Percentiles rank a stretch among this genome's conserved stretches.
Evolutionary conservation across 2,113 vertebrate species (phyloP).

Genomic region (Hydrolagus affinis): DNA sequence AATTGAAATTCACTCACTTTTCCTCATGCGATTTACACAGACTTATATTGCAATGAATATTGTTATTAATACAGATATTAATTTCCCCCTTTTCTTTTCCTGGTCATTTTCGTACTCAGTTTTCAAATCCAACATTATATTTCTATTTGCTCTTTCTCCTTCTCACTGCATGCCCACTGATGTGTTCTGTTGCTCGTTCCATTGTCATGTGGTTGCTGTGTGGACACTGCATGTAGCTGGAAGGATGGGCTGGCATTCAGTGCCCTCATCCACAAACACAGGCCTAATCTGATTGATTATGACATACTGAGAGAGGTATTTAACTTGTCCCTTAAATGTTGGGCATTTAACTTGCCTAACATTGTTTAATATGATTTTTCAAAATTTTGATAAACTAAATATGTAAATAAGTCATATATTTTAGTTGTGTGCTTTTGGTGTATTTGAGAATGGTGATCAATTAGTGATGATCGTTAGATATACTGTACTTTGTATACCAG

Average conservation of each 20-base stretch:
- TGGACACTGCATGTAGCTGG: slow-evolving; percentile 37
- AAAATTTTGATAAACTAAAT: not conserved
- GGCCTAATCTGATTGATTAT: slow-evolving; percentile 50
- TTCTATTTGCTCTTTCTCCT: slow-evolving; percentile 10
- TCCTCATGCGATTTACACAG: no score
- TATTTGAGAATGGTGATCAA: not conserved
- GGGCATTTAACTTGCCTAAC: no score
- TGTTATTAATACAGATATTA: not conserved
- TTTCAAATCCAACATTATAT: not conserved
- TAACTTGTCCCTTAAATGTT: not conserved
- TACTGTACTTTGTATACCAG: not conserved
- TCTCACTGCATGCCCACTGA: slow-evolving; percentile 40
- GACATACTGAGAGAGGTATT: slow-evolving; percentile 48
- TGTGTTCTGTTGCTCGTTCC: slow-evolving; percentile 31
- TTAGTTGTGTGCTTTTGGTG: not conserved
- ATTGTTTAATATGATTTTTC: not conserved
- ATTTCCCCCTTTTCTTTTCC: not conserved
- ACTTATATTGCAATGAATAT: not conserved
- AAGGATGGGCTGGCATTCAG: slow-evolving; percentile 48
- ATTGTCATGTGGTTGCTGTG: slow-evolving; percentile 30
- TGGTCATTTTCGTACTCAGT: not conserved
- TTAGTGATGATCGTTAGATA: not conserved
- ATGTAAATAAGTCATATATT: not conserved
- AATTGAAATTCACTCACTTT: no score
- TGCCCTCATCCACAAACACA: slow-evolving; percentile 50